phyloP scores from a whole-genome alignment of 1,140 invertebrate genomes.

The Helicoverpa armigera region DNA sequence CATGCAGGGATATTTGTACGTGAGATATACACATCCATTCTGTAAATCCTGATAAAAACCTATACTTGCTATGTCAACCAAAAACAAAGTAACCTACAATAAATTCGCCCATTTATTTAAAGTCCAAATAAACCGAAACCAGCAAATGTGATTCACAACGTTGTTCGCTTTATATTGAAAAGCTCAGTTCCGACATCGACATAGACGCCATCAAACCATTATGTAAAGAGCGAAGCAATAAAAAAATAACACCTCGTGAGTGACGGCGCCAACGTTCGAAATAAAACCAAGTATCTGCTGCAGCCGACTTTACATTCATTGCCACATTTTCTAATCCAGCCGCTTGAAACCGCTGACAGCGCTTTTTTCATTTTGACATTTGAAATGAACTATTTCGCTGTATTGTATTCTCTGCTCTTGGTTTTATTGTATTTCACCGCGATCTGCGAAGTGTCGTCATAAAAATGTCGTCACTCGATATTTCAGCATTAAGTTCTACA shows the following conservation, averaged over 20 bases:
- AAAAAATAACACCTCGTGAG: slow-evolving; percentile 39
- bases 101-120: no score
- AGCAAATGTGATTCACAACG: not conserved
- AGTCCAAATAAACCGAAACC: not conserved
- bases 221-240: slow-evolving; percentile 36
- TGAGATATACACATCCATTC: no score
- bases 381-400: slow-evolving; percentile 48
- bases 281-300: slow-evolving; percentile 36
- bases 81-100: no score
- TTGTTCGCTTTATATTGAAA: not conserved
- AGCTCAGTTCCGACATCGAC: not conserved
- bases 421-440: slow-evolving; percentile 39
- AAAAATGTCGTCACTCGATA: slow-evolving; percentile 44
- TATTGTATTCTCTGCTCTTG: not conserved
- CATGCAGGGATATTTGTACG: no score
- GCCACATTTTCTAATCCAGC: slow-evolving; percentile 48
- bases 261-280: slow-evolving; percentile 24
- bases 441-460: slow-evolving; percentile 19
- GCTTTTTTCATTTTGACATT: slow-evolving; percentile 48
- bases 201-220: slow-evolving; percentile 32
- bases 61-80: no score
- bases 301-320: slow-evolving; percentile 37
- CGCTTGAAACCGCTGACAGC: slow-evolving; percentile 43
- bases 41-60: no score
- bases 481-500: slow-evolving; percentile 19